These are phyloP conservation scores for Albula goreensis DNA, from an alignment of 2,113 vertebrate species.

Conservation along the genomic window DNA sequence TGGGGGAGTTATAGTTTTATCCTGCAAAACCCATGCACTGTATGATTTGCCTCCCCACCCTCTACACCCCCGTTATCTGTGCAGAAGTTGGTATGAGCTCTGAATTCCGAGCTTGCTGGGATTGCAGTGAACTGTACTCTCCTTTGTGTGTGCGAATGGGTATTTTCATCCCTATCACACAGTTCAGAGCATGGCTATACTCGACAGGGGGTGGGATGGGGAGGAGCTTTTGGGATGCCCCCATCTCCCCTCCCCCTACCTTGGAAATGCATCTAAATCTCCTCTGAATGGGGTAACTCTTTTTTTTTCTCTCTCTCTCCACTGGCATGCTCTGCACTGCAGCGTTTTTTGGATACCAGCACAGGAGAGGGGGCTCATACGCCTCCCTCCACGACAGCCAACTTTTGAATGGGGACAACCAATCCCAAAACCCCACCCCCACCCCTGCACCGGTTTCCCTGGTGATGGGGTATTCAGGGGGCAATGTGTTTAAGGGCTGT, in stretches of 20 bases:
- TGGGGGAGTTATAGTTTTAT: too few species aligned
- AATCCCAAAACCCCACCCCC: not conserved
- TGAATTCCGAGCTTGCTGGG: not conserved
- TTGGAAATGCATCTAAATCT: not conserved
- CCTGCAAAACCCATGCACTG: not conserved
- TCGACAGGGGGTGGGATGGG: too few species aligned
- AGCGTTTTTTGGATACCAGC: not conserved
- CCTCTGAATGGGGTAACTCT: not conserved
- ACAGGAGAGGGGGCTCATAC: not conserved
- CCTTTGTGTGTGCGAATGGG: not conserved
- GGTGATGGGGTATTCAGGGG: not conserved
- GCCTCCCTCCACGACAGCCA: not conserved
- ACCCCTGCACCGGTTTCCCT: not conserved
- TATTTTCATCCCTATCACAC: not conserved
- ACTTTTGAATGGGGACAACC: not conserved
- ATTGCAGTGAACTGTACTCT: not conserved
- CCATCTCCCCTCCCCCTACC: not conserved
- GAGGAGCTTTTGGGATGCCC: too few species aligned
- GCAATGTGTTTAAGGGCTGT: conserved; percentile 16
- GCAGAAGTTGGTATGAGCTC: not conserved
- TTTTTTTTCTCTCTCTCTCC: not conserved
- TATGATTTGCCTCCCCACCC: not conserved
- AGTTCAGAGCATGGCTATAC: not conserved
- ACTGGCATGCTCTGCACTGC: not conserved
- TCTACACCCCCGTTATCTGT: not conserved